Conservation (phyloP, 2,113 vertebrate genomes). For the Egretta garzetta region DNA sequence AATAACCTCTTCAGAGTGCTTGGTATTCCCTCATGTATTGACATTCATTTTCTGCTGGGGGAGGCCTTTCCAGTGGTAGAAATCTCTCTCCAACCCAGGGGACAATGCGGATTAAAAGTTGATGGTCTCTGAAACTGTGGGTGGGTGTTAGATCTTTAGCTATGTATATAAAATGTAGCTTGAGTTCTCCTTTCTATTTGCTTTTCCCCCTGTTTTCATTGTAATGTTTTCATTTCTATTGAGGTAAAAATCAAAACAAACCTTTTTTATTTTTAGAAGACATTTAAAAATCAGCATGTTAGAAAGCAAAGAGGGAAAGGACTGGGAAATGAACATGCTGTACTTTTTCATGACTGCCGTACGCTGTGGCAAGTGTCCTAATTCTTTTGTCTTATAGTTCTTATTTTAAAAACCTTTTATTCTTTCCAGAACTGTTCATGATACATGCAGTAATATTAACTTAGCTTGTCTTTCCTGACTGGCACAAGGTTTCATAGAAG, state of each 20-base stretch:
- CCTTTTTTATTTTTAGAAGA: neutral
- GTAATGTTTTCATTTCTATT: neutral
- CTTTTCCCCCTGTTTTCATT: neutral
- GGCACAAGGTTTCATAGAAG: neutral
- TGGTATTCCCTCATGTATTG: neutral
- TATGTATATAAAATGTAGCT: neutral
- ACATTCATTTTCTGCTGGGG: neutral
- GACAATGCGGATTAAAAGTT: neutral
- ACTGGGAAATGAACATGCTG: neutral
- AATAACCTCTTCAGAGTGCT: neutral
- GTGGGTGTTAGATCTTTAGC: neutral
- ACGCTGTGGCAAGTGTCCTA: neutral
- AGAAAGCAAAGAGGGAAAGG: neutral
- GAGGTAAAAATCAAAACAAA: neutral
- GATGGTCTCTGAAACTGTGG: neutral
- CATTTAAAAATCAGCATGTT: neutral
- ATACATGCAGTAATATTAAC: neutral
- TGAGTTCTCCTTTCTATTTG: neutral
- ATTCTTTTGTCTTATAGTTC: neutral
- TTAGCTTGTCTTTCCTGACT: neutral
- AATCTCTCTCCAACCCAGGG: neutral
- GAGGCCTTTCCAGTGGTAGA: neutral
- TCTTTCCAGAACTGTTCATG: neutral
- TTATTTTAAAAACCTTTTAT: neutral
- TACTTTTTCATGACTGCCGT: neutral